A percentile compares a stretch with the other conserved stretches of the same genome.
Evolutionary conservation across 2,888 invertebrate genomes (phyloP).

Genomic region (Eupithecia insigniata): DNA sequence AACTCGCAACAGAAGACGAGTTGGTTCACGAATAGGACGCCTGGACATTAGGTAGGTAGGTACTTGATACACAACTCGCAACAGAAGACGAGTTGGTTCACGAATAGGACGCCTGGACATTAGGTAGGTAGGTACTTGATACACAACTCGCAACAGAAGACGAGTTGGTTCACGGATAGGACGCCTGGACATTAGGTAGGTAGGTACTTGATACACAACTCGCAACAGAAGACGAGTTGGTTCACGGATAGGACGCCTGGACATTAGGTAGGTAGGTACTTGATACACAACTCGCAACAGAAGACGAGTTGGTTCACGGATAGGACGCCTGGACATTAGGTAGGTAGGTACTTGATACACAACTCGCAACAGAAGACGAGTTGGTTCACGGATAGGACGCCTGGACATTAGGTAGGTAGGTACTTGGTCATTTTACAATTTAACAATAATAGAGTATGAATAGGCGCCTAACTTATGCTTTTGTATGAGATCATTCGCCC

Average conservation of each 20-base stretch:
- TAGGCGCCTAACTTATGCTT: conserved; percentile 29
- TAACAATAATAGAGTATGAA: conserved; percentile 27
- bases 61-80: neutral
- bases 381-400: neutral
- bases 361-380: neutral
- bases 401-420: too few relatives aligned
- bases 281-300: neutral
- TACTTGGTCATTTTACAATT: conserved; percentile 33
- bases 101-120: conserved; percentile 9
- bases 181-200: conserved; percentile 12
- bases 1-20: neutral
- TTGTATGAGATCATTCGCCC: conserved; percentile 23
- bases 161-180: neutral
- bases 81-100: neutral
- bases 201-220: neutral
- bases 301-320: neutral
- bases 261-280: too few relatives aligned
- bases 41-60: too few relatives aligned
- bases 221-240: neutral
- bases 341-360: too few relatives aligned
- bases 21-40: neutral
- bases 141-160: neutral
- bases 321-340: conserved; percentile 7
- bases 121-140: too few relatives aligned
- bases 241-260: conserved; percentile 1